Evolutionary conservation across 2,113 vertebrate genomes (phyloP).

Genomic region (Bufo gargarizans): DNA sequence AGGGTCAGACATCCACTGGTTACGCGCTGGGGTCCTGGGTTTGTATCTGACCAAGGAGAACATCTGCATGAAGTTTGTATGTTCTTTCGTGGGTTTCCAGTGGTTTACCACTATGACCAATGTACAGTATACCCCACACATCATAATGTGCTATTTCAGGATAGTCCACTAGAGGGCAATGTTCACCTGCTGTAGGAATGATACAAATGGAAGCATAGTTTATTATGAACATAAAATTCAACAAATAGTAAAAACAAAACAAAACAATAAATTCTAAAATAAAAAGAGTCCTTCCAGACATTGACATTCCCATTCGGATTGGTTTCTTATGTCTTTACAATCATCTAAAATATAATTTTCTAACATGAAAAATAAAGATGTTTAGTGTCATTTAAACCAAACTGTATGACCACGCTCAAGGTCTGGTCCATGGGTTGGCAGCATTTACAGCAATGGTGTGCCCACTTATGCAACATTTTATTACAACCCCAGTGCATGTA

Average conservation of each 20-base stretch:
- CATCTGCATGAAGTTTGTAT: no score
- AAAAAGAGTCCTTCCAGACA: background rate
- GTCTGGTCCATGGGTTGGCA: background rate
- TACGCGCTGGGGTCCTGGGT: no score
- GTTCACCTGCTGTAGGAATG: background rate
- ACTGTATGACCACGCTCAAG: background rate
- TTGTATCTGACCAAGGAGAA: no score
- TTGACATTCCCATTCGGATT: background rate
- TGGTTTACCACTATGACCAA: no score
- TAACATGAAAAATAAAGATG: background rate
- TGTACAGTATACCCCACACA: no score
- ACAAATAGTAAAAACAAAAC: background rate
- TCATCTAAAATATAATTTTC: background rate
- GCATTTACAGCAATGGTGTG: background rate
- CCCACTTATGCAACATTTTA: no score
- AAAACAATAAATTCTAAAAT: background rate
- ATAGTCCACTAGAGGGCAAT: background rate
- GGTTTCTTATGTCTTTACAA: background rate
- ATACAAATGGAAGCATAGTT: background rate
- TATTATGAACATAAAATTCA: background rate
- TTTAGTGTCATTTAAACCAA: background rate
- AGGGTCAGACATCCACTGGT: no score
- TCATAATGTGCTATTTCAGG: background rate
- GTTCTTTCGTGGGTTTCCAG: no score
- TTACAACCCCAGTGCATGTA: no score